Base-by-base conservation (phyloP, 2,113 vertebrate genomes). In the Muntiacus reevesi region DNA sequence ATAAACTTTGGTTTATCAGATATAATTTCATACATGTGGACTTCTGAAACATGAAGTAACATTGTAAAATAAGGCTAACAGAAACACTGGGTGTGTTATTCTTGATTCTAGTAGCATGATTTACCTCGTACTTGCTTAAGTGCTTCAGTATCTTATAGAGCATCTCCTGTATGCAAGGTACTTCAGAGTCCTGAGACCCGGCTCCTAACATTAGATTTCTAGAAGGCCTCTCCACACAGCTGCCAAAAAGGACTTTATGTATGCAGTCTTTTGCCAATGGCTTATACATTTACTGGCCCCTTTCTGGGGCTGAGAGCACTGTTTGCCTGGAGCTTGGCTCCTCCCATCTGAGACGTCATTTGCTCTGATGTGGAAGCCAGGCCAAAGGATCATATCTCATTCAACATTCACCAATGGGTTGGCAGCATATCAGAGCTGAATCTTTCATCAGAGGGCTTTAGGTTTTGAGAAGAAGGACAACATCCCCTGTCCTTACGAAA, bases 401-500 rank as follows among this genome's bases (percentile, higher is more conserved):
- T 54, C 4, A 10, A 11, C 36, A 14, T 94, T 81, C 28, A 28
- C 30, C 19, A 3, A 0, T 1, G 59, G 78, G 78, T 1, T 40
- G 94, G 67, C 23, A 14, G 89, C 45, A 19, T 1, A 11, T 28
- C n/a, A 52, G 64, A 89, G 64, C 28, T 3, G 30, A 43, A 33
- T 62, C 81, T 74, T 83, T 86, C 76, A 15, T 47, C 25, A 27
- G 36, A n/a, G 43, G 52, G 23, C 33, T 91, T 45, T n/a, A 27
- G 40, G 40, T 55, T 76, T 47, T 59, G 76, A 91, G 55, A 84
- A 78, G 45, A 86, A 93, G 64, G 78, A 67, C 57, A 95, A 57
- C 30, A 59, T 30, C 21, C n/a, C 43, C 19, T 50, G 89, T 93
- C 43, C 67, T 82, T 19, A 59, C 17, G 54, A 91, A 88, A 96